Conservation (phyloP, 2,888 invertebrate species). For the Drosophila flavopinicola region DNA sequence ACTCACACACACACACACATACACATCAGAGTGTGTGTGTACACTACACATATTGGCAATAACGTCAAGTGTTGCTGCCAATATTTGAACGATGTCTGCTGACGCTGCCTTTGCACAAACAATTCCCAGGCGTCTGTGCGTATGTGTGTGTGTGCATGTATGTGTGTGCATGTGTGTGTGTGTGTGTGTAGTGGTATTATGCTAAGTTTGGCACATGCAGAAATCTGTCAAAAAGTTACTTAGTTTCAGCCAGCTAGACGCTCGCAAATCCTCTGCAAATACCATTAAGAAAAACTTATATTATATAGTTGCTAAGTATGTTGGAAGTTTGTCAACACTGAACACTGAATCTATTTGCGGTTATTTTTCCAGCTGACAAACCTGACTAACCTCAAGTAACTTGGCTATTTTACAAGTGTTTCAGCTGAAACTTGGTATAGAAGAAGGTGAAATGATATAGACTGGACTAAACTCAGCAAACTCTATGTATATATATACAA, state of each 20-base stretch:
- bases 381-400: too few relatives aligned
- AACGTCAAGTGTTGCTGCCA: constrained; percentile 78
- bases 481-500: too few relatives aligned
- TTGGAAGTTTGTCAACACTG: too few relatives aligned
- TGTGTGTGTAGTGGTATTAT: constrained; percentile 28
- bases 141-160: not conserved
- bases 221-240: constrained; percentile 68
- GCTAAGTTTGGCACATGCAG: constrained; percentile 31
- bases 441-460: too few relatives aligned
- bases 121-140: constrained; percentile 2
- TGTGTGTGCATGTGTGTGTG: constrained; percentile 8
- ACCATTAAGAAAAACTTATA: constrained; percentile 23
- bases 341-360: too few relatives aligned
- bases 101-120: constrained; percentile 51
- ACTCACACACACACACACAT: constrained; percentile 33
- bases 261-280: constrained; percentile 32
- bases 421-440: too few relatives aligned
- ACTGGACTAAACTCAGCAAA: too few relatives aligned
- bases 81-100: constrained; percentile 66
- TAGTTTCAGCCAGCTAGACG: constrained; percentile 33
- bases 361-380: too few relatives aligned
- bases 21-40: constrained; percentile 19
- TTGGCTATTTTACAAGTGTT: too few relatives aligned
- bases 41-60: constrained; percentile 72
- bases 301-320: too few relatives aligned